phyloP scores from a whole-genome alignment of 2,113 vertebrate species.

The Atrichornis clamosus region DNA sequence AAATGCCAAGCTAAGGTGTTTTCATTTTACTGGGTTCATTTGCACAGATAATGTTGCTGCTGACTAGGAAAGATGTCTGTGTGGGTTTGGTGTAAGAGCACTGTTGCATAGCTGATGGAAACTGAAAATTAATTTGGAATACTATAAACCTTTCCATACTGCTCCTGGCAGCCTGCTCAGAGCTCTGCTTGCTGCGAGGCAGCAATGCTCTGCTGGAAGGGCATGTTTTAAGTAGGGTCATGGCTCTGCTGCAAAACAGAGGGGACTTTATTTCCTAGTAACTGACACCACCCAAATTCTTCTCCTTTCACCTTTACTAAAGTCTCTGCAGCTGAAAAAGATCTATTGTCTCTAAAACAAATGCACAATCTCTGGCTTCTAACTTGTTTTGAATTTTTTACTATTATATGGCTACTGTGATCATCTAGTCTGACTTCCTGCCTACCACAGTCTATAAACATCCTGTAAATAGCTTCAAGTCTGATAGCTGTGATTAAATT shows the following conservation, averaged over 20 bases:
- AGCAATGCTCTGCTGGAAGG: not conserved
- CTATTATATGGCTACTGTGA: conserved; percentile 26
- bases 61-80: not conserved
- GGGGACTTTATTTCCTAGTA: not conserved
- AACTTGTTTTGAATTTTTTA: conserved; percentile 51
- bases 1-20: conserved; percentile 11
- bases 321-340: not conserved
- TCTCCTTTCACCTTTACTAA: not conserved
- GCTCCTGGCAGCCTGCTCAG: not conserved
- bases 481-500: conserved; percentile 39
- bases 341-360: conserved; percentile 49
- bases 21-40: not conserved
- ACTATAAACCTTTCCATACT: not conserved
- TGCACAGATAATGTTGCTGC: not conserved
- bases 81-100: not conserved
- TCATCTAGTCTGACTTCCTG: conserved; percentile 51
- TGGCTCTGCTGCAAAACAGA: not conserved
- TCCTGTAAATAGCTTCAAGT: conserved; percentile 55
- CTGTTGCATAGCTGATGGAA: not conserved
- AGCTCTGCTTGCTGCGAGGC: not conserved
- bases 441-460: conserved; percentile 39
- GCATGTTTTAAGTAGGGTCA: not conserved
- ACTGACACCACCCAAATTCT: not conserved
- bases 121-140: not conserved
- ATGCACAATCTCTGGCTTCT: conserved; percentile 32